phyloP scores from a whole-genome alignment of 2,113 vertebrate species.

The Vireo altiloquus region DNA sequence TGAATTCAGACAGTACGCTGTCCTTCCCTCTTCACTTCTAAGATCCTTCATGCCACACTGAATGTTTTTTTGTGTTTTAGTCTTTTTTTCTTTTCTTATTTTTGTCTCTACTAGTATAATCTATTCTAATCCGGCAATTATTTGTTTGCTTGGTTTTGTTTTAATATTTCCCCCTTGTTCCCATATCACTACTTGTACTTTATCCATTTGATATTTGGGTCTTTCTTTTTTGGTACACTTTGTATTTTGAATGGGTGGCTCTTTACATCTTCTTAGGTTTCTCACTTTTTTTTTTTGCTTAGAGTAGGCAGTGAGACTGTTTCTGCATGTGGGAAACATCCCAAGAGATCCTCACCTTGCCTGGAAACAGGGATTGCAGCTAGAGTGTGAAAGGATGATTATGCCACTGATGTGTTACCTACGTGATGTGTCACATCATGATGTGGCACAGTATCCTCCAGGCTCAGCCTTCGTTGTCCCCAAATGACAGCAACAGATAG shows the following conservation, averaged over 20 bases:
- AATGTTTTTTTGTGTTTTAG: not conserved
- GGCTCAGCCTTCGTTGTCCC: not conserved
- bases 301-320: not conserved
- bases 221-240: not conserved
- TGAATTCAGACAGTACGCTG: not conserved
- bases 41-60: not conserved
- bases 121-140: not conserved
- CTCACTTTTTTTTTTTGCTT: not conserved
- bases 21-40: not conserved
- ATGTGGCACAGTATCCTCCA: not conserved
- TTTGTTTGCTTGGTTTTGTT: not conserved
- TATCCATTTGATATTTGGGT: not conserved
- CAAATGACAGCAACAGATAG: not conserved
- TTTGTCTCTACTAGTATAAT: not conserved
- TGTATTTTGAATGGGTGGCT: not conserved
- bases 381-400: not conserved
- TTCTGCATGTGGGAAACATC: not conserved
- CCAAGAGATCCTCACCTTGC: not conserved
- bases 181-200: not conserved
- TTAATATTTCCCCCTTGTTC: not conserved
- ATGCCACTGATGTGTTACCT: not conserved
- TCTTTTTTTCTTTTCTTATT: not conserved
- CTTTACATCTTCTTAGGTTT: not conserved
- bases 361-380: not conserved
- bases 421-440: not conserved